Conservation (phyloP, 2,797 vertebrate genomes). For the Sebastiscus albofasciatus region DNA sequence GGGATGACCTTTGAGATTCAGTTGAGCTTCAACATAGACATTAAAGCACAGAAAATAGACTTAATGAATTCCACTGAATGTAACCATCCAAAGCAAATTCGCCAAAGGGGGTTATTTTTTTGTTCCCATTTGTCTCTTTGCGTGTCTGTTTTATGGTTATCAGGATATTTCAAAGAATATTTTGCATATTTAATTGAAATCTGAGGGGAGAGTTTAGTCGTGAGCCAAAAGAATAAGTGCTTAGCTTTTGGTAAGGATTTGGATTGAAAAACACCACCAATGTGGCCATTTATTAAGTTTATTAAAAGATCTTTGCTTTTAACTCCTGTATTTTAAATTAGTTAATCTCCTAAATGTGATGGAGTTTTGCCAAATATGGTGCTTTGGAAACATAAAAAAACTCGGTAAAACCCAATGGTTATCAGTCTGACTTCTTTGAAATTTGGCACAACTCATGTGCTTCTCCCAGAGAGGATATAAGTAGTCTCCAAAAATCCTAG, state of each 20-base stretch:
- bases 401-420: background rate
- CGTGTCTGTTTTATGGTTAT: background rate
- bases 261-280: background rate
- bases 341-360: background rate
- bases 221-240: background rate
- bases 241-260: background rate
- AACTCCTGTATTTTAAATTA: background rate
- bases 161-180: background rate
- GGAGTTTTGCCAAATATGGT: conserved; percentile 4
- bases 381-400: background rate
- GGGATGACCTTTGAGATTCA: background rate
- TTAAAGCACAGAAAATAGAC: background rate
- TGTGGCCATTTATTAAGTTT: background rate
- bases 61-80: background rate
- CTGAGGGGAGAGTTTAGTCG: background rate
- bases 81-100: background rate
- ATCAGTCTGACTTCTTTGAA: background rate
- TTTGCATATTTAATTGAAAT: conserved; percentile 6
- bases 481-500: background rate
- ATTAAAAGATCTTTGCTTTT: background rate
- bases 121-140: background rate
- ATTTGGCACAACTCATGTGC: conserved; percentile 9
- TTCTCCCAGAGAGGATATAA: conserved; percentile 11
- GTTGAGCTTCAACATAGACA: background rate
- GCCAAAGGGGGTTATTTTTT: background rate